Percentiles rank a stretch among this genome's conserved stretches.
These are phyloP conservation scores for Isaurus tuberculatus DNA, from an alignment of 92 coral and sea anemone species.

Conservation along the genomic window DNA sequence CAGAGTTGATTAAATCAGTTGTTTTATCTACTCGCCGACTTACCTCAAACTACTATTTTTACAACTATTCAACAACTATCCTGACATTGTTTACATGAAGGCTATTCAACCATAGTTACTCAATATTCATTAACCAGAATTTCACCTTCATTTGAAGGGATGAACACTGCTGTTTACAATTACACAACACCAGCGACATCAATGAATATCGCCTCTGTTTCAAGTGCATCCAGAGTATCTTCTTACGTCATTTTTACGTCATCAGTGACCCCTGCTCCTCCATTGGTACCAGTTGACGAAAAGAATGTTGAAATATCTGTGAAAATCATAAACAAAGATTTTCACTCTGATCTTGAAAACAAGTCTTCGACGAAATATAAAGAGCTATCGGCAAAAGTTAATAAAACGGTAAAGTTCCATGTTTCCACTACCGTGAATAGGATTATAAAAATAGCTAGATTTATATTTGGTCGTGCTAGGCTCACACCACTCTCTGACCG, in stretches of 20 bases:
- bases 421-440: too few relatives aligned
- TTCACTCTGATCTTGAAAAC: slow-evolving; percentile 33
- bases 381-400: not conserved
- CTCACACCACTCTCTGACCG: too few relatives aligned
- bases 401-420: slow-evolving; percentile 11
- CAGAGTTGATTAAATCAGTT: too few relatives aligned
- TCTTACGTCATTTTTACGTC: slow-evolving; percentile 4
- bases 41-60: too few relatives aligned
- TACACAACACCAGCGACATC: not conserved
- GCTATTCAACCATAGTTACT: too few relatives aligned
- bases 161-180: not conserved
- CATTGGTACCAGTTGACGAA: not conserved
- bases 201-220: slow-evolving; percentile 4
- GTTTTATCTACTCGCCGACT: too few relatives aligned
- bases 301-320: slow-evolving; percentile 13
- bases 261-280: slow-evolving; percentile 3
- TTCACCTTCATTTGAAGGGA: not conserved
- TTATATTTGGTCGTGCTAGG: too few relatives aligned
- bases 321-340: not conserved
- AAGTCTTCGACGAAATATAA: slow-evolving; percentile 24
- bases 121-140: too few relatives aligned
- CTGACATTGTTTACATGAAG: too few relatives aligned
- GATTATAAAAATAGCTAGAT: too few relatives aligned
- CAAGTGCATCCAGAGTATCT: slow-evolving; percentile 8
- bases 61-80: too few relatives aligned